Evolutionary conservation across 1,140 invertebrate species (phyloP), one percentile per base, ranked within the genome.

Genomic region (Pseudomyrmex sp.): DNA sequence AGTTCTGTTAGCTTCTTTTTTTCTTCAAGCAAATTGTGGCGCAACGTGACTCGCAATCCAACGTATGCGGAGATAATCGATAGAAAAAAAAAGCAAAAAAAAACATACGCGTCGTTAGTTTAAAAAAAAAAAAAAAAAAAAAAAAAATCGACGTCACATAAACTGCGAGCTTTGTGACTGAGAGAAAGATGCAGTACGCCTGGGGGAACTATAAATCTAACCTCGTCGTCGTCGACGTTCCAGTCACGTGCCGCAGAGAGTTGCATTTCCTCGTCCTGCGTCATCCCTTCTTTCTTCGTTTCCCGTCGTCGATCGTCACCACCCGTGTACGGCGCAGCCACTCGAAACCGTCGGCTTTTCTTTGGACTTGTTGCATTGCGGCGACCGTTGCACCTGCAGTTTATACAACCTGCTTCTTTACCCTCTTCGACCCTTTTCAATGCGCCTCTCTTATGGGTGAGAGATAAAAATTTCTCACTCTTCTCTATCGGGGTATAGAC

Each of bases 151-250:
- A 44, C 44, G 76, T 80, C 66, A 23, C 54, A 80, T 80, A 80
- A 80, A 80, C 54, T 79, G 52, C 44, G n/a, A 80, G 66, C 44
- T 80, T 79, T 79, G 54, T 54, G 54, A 54, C 12, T 26, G 13
- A 48, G 10, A 18, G 54, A 72, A 61, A 72, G 66, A 54, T 26
- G 54, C 26, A 52, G 62, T 44, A 80, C 46, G 23, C 76, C 76
- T 80, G 23, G 59, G 66, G 76, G 66, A 70, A 70, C 76, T 80
- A 72, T 80, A 80, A 80, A 80, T 80, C 76, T 61, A 70, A n/a
- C 76, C 20, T 69, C 66, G 72, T 80, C 54, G 66, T 59, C 76
- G 66, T 80, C 65, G 54, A 72, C 66, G 76, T 80, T 66, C 76
- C 76, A 80, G 76, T 70, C 76, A 80, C 76, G 76, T 80, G 68